Evolutionary conservation across 2,797 vertebrate genomes (phyloP), one percentile per base, ranked within the genome.

Genomic region (Arrhamphus sclerolepis): DNA sequence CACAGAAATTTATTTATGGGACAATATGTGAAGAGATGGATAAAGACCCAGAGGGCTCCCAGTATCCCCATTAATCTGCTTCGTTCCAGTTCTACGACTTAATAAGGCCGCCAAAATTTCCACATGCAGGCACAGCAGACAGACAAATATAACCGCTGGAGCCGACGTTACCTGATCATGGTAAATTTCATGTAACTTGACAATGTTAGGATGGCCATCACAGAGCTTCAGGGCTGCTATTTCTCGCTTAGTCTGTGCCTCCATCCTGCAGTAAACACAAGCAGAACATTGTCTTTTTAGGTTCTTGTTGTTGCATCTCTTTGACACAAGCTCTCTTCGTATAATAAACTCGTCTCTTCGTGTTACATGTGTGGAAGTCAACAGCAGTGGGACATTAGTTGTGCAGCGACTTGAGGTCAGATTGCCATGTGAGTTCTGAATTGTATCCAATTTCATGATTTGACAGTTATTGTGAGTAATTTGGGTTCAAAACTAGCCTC

Each of bases 201-300:
- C 97, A 34, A 99, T 94, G 82, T 98, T 99, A 1, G 98, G 97
- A 77, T 99, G 98, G 66, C 94, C 94, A 48, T 98, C 97, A 6
- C 96, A 99, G 75, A 99, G 95, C 78, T 95, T 98, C 83, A 99
- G 88, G 56, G 97, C 97, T 3, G 96, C 94, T 61, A 98, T 95
- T 91, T 99, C 98, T 73, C 95, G 94, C 87, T 98, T 96, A 5
- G 95, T 96, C 81, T 97, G 98, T 24, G 94, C 94, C 88, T 99
- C 98, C 96, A 99, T 96, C 89, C 97, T 99, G 66, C 13, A 91
- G 87, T 20, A 49, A 57, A 70, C 5, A 63, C 28, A 71, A 53
- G 49, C 41, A 70, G 44, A 14, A 44, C 16, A 34, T 34, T 1
- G 9, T 7, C 6, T 7, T 6, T 7, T 6, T 6, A 29, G 28